Evolutionary conservation across 1,140 invertebrate genomes (phyloP).

Genomic region (Homalodisca vitripennis): DNA sequence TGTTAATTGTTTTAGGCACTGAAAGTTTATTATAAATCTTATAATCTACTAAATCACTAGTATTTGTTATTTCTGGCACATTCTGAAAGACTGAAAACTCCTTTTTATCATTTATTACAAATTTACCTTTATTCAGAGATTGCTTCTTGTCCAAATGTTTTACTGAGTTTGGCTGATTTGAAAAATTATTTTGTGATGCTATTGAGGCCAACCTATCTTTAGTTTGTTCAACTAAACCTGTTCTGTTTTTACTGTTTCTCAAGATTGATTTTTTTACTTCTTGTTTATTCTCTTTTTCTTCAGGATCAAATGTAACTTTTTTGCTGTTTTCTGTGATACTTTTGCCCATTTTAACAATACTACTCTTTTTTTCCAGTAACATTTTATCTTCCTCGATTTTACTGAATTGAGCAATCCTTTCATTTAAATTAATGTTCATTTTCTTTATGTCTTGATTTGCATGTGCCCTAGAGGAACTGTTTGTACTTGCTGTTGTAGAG

Average conservation of each 20-base stretch:
- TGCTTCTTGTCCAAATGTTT: not conserved
- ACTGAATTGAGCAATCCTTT: slow-evolving; percentile 14
- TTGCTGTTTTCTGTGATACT: not conserved
- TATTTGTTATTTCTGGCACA: not conserved
- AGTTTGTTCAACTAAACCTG: slow-evolving; percentile 12
- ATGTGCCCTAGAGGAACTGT: not conserved
- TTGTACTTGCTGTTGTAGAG: no score
- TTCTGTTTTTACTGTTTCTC: not conserved
- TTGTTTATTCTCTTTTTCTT: slow-evolving; percentile 15
- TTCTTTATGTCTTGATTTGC: not conserved
- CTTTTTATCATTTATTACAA: not conserved
- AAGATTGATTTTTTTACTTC: not conserved
- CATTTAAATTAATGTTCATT: not conserved
- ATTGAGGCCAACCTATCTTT: slow-evolving; percentile 7
- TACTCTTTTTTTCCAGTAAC: not conserved
- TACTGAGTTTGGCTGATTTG: not conserved
- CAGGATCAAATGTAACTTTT: not conserved
- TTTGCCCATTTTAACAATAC: not conserved
- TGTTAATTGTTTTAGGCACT: not conserved
- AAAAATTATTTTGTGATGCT: not conserved
- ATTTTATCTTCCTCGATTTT: not conserved
- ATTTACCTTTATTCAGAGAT: not conserved
- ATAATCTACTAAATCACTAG: not conserved
- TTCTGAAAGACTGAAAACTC: not conserved
- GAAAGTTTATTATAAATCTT: not conserved